Base-by-base conservation (phyloP, 2,113 vertebrate genomes). In the Neotoma lepida region DNA sequence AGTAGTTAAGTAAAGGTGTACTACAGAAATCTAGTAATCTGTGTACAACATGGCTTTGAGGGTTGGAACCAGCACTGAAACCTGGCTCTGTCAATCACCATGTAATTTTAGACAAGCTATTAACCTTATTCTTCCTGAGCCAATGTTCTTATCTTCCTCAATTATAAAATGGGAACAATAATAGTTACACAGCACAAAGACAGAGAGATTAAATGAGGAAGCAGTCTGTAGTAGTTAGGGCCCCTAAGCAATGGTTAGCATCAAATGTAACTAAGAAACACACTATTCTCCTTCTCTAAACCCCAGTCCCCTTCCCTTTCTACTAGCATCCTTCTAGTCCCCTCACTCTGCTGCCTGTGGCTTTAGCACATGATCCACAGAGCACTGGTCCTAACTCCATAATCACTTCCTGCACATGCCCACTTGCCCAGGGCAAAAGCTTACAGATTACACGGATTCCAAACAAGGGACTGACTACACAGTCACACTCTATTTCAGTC, bases 91-190 rank as follows among this genome's bases (percentile, higher is more conserved):
- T 56, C 85, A 90, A 74, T 18, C 26, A 46, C 63, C 84, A 46
- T 51, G 66, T 86, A 73, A 93, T 24, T 94, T 6, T 78, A 41
- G 68, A 89, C 39, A 73, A 70, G 56, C 64, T 64, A 80, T 35
- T 78, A 73, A 70, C 68, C 66, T 26, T 70, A 81, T 1, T 39
- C 58, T 77, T 35, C 68, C 89, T 35, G 39, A 88, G 51, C 66
- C 81, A 46, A 46, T 4, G 33, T 71, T 44, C 51, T 94, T 76
- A 61, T 56, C 88, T 88, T 93, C 77, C 93, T 88, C 56, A 92
- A 85, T 44, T 51, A 6, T 49, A 85, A 89, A 76, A 81, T 17
- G 22, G 85, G 20, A 61, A 93, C 61, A 44, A 73, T 46, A 61
- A n/a, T 0, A 78, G 64, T 54, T 63, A 80, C 41, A 41, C 39